Percentiles rank a stretch among this genome's conserved stretches.
Evolutionary conservation across 2,797 vertebrate species (phyloP).

Genomic region (Alauda arvensis): DNA sequence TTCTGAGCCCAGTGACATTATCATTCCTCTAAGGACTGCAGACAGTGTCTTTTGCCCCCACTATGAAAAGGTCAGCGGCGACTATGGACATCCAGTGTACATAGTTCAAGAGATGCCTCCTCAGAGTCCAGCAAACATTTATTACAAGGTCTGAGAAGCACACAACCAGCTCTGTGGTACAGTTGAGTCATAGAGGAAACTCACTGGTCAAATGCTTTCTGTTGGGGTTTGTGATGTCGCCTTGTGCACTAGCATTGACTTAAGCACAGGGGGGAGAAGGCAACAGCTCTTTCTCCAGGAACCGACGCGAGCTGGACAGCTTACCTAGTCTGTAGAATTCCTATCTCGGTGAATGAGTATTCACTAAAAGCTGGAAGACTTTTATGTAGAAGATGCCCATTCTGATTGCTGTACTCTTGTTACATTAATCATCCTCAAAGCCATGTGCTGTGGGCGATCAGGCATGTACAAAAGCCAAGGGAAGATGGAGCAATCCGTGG

Average conservation of each 20-base stretch:
- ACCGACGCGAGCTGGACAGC: slow-evolving; percentile 70
- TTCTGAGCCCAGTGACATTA: slow-evolving; percentile 98
- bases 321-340: slow-evolving; percentile 74
- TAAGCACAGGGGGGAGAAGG: slow-evolving; percentile 61
- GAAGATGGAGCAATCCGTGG: slow-evolving; percentile 67
- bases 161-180: slow-evolving; percentile 49
- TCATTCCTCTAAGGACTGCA: slow-evolving; percentile 97
- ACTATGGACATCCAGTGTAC: slow-evolving; percentile 98
- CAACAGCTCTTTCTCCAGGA: slow-evolving; percentile 61
- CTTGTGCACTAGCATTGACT: slow-evolving; percentile 71
- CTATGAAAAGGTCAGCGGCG: slow-evolving; percentile 98
- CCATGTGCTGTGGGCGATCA: slow-evolving; percentile 67
- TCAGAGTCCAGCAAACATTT: slow-evolving; percentile 98
- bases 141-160: slow-evolving; percentile 94
- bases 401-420: slow-evolving; percentile 65
- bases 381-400: slow-evolving; percentile 66
- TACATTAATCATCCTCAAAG: slow-evolving; percentile 68
- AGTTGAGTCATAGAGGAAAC: slow-evolving; percentile 68
- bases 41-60: slow-evolving; percentile 98
- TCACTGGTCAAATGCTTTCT: slow-evolving; percentile 75
- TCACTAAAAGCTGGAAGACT: slow-evolving; percentile 73
- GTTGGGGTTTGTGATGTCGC: slow-evolving; percentile 67
- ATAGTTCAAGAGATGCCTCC: slow-evolving; percentile 99
- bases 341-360: slow-evolving; percentile 60
- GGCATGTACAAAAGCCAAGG: slow-evolving; percentile 66